phyloP scores from a whole-genome alignment of 2,888 invertebrate species.

The Subacronicta megacephala region DNA sequence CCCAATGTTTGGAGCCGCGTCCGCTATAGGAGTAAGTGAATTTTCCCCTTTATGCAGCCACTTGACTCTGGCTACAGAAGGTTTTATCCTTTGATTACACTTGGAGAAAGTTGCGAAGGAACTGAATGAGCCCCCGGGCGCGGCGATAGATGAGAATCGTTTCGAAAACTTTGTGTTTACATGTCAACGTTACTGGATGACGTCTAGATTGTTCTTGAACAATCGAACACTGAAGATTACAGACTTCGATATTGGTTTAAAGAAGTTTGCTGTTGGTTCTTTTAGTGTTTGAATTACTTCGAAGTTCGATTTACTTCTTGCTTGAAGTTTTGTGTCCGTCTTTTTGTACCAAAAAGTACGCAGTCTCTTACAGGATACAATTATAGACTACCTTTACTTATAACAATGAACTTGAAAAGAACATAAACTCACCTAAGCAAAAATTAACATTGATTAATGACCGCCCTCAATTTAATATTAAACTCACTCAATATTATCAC shows the following conservation, averaged over 20 bases:
- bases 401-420: no score
- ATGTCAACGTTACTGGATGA: conserved; percentile 50
- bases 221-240: conserved; percentile 27
- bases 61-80: conserved; percentile 78
- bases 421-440: no score
- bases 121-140: conserved; percentile 67
- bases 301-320: no score
- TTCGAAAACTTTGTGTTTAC: conserved; percentile 69
- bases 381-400: no score
- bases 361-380: no score
- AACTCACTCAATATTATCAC: no score
- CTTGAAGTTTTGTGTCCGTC: background rate
- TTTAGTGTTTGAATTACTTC: conserved; percentile 19
- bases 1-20: conserved; percentile 82
- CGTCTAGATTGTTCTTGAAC: conserved; percentile 49
- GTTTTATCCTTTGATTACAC: conserved; percentile 84
- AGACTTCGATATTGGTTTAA: conserved; percentile 30
- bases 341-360: background rate
- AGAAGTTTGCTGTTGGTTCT: conserved; percentile 1
- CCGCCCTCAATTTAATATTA: no score
- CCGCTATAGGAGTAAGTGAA: conserved; percentile 84
- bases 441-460: no score
- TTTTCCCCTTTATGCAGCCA: conserved; percentile 82
- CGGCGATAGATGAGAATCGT: conserved; percentile 72
- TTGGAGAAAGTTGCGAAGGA: conserved; percentile 68